These are phyloP conservation scores for Lordiphosa fenestrarum DNA, from an alignment of 2,888 invertebrate genomes.

Conservation along the genomic window DNA sequence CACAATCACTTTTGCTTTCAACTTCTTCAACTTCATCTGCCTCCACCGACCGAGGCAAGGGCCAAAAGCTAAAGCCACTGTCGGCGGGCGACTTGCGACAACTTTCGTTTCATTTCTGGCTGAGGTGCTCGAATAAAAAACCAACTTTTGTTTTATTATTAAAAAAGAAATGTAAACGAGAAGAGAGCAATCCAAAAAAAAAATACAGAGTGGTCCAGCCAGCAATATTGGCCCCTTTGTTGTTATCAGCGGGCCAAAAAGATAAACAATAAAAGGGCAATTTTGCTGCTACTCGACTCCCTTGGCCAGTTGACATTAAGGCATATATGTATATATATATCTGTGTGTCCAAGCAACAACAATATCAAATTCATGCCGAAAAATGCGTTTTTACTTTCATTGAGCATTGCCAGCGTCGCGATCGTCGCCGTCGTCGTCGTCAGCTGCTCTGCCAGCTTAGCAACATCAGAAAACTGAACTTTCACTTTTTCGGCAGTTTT, in stretches of 20 bases:
- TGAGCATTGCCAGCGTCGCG: conserved; percentile 42
- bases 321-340: conserved; percentile 43
- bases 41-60: conserved; percentile 27
- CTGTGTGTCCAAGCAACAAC: conserved; percentile 12
- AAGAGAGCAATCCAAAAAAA: conserved; percentile 3
- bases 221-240: conserved; percentile 33
- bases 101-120: conserved; percentile 64
- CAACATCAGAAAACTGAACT: conserved; percentile 76
- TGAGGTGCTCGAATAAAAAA: conserved; percentile 39
- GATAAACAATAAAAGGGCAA: conserved; percentile 49
- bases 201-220: conserved; percentile 26
- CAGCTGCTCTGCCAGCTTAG: conserved; percentile 55
- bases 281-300: conserved; percentile 8
- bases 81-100: conserved; percentile 45
- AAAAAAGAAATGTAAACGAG: conserved; percentile 9
- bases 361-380: conserved; percentile 56
- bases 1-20: conserved; percentile 74
- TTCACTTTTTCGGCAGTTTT: conserved; percentile 80
- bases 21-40: conserved; percentile 34
- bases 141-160: conserved; percentile 28
- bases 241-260: conserved; percentile 46
- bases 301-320: conserved; percentile 48
- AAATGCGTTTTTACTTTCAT: conserved; percentile 77
- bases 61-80: conserved; percentile 24
- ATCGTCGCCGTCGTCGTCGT: conserved; percentile 17